Evolutionary conservation across 2,113 vertebrate genomes (phyloP), one percentile per base, ranked within the genome.

Genomic region (Neotoma lepida): DNA sequence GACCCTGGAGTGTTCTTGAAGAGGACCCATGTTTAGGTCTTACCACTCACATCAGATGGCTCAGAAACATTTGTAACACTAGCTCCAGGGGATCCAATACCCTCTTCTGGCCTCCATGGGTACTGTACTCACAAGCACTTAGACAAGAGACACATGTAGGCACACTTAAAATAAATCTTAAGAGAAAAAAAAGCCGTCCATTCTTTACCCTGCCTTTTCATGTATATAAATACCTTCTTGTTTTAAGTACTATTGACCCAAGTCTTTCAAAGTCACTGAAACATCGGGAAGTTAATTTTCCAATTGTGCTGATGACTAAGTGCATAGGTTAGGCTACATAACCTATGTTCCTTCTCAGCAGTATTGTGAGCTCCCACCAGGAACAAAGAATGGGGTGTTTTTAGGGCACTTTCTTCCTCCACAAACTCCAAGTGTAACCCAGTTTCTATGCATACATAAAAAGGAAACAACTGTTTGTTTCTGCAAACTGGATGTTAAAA

Each of bases 191-290:
- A 94, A 88, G 46, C 35, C 12, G 74, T 80, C 51, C 17, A 54
- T 33, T 41, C 91, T 82, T 92, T 82, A 28, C 66, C 17, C 49
- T 94, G 41, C 46, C 8, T 88, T 86, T 13, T n/a, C 26, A 63
- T 71, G 33, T 77, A 49, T 71, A 49, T 64, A 90, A 86, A 80
- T 15, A 84, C n/a, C 41, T 90, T 95, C 58, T 92, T 33, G 68
- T 74, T 95, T 95, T 94, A 90, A 95, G 87, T 77, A 77, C 39
- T 64, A 85, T 73, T 20, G 44, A 51, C 56, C 77, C 33, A 82
- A 81, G 41, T 63, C 39, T 80, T 94, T 92, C 33, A 33, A 96
- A 89, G 22, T 41, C 77, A 5, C 8, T 73, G 30, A 89, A 86
- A 84, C 71, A 64, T 14, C 46, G 1, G 41, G 54, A 73, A 84